Percentiles rank a stretch among this genome's conserved stretches.
Evolutionary conservation across 1,140 invertebrate species (phyloP).

Genomic region (Vanessa atalanta): DNA sequence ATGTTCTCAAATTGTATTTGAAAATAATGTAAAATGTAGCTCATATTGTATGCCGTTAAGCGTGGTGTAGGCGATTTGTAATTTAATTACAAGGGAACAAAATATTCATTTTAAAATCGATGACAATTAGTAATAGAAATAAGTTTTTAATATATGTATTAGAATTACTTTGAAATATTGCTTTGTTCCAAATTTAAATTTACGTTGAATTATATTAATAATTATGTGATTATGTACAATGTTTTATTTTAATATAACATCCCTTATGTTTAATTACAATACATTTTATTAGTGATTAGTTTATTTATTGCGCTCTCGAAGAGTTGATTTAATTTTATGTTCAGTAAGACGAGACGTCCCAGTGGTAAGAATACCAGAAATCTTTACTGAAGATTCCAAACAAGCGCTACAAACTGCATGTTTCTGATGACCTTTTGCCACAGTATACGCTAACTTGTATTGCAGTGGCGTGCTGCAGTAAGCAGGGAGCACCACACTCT

Average conservation of each 20-base stretch:
- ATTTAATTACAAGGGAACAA: conserved; percentile 3
- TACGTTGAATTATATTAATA: conserved; percentile 1
- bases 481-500: too few relatives aligned
- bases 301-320: not conserved
- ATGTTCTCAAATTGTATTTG: too few relatives aligned
- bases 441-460: too few relatives aligned
- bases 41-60: not conserved
- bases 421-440: too few relatives aligned
- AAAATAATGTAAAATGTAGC: not conserved
- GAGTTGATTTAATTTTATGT: not conserved
- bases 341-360: too few relatives aligned
- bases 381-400: too few relatives aligned
- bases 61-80: not conserved
- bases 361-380: too few relatives aligned
- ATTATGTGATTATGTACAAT: conserved; percentile 5
- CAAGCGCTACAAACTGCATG: too few relatives aligned
- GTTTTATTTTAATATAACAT: not conserved
- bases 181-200: conserved; percentile 2
- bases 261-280: not conserved
- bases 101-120: not conserved
- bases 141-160: not conserved
- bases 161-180: conserved; percentile 5
- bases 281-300: not conserved
- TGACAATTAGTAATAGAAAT: not conserved
- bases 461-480: too few relatives aligned